phyloP scores from a whole-genome alignment of 2,797 vertebrate genomes.

The Glyptemys insculpta region DNA sequence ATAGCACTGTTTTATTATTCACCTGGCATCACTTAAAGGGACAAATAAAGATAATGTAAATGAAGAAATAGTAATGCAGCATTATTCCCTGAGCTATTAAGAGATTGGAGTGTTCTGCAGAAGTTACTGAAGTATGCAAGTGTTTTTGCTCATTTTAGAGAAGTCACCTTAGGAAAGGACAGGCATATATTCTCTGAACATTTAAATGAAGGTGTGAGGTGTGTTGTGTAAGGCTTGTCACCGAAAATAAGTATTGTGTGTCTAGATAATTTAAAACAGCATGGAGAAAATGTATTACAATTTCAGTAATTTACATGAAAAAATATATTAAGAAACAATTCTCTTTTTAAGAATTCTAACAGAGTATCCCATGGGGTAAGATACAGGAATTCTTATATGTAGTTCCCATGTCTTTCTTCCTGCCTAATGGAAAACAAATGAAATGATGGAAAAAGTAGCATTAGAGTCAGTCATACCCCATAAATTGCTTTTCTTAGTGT shows the following conservation, averaged over 20 bases:
- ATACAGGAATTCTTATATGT: conserved; percentile 15
- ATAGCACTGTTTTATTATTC: neutral
- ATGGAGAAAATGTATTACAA: neutral
- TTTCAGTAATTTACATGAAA: too few relatives aligned
- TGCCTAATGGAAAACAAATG: conserved; percentile 69
- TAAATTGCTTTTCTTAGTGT: conserved; percentile 63
- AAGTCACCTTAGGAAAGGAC: neutral
- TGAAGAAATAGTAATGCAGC: neutral
- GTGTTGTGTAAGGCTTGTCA: neutral
- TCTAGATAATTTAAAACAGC: neutral
- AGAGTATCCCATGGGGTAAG: conserved; percentile 4
- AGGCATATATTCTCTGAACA: neutral
- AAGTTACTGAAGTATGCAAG: neutral
- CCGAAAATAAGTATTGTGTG: neutral
- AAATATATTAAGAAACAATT: neutral
- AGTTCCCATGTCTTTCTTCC: conserved; percentile 37
- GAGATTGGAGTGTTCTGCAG: neutral
- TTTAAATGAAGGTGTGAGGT: neutral
- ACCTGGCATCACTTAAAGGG: neutral
- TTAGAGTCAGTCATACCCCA: conserved; percentile 68
- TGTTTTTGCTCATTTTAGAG: neutral
- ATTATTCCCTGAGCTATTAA: neutral
- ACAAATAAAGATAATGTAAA: neutral
- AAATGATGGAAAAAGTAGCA: conserved; percentile 63
- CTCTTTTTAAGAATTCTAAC: neutral